phyloP scores from a whole-genome alignment of 1,140 invertebrate species.

The Artemia franciscana region DNA sequence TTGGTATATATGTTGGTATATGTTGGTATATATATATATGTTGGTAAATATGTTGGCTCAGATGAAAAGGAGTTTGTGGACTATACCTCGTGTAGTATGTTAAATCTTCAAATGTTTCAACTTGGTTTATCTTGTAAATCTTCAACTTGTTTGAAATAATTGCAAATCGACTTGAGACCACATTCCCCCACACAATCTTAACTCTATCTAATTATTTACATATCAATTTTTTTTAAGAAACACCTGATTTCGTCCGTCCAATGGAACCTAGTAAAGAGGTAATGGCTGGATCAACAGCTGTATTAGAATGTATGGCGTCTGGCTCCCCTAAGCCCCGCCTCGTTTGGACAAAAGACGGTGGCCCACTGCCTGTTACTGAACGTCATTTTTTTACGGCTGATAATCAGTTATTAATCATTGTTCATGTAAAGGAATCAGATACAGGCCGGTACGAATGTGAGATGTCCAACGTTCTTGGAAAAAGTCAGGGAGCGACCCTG shows the following conservation, averaged over 20 bases:
- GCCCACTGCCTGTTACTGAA: constrained; percentile 38
- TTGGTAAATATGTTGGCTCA: too few relatives aligned
- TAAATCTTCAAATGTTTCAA: too few relatives aligned
- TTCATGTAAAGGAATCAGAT: constrained; percentile 46
- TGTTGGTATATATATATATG: too few relatives aligned
- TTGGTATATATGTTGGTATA: too few relatives aligned
- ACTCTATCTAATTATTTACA: too few relatives aligned
- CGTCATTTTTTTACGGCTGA: constrained; percentile 59
- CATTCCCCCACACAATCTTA: too few relatives aligned
- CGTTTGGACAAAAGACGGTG: constrained; percentile 69
- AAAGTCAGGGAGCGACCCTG: constrained; percentile 26
- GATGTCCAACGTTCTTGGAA: constrained; percentile 58
- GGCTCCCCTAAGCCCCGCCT: constrained; percentile 64
- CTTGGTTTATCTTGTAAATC: too few relatives aligned
- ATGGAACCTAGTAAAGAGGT: constrained; percentile 56
- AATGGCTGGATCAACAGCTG: constrained; percentile 46
- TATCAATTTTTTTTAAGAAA: constrained; percentile 35
- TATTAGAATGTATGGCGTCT: constrained; percentile 62
- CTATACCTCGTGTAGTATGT: too few relatives aligned
- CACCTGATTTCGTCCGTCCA: constrained; percentile 55
- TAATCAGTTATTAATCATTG: constrained; percentile 65
- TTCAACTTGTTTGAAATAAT: too few relatives aligned
- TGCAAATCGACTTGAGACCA: too few relatives aligned
- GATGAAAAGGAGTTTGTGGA: too few relatives aligned
- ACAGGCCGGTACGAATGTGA: constrained; percentile 68